phyloP scores from a whole-genome alignment of 2,888 invertebrate species.

The Cosmorhoe ocellata region DNA sequence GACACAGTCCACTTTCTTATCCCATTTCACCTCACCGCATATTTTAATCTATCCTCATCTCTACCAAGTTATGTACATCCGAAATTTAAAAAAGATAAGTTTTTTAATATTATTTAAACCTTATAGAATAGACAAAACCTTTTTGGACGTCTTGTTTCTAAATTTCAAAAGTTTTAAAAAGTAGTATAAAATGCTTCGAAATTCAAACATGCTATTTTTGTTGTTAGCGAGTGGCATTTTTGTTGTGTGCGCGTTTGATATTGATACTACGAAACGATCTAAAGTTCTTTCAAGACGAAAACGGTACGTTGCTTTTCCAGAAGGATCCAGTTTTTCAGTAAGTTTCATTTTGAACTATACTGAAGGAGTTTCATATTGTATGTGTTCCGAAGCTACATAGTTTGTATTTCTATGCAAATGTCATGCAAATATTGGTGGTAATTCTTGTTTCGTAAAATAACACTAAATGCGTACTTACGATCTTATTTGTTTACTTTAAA shows the following conservation, averaged over 20 bases:
- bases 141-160: not conserved
- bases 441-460: too few species aligned
- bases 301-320: slow-evolving; percentile 87
- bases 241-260: slow-evolving; percentile 32
- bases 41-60: slow-evolving; percentile 33
- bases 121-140: not conserved
- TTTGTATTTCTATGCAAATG: slow-evolving; percentile 20
- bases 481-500: slow-evolving; percentile 13
- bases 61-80: slow-evolving; percentile 27
- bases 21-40: slow-evolving; percentile 25
- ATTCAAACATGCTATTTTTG: slow-evolving; percentile 20
- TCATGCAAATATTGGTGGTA: slow-evolving; percentile 17
- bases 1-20: slow-evolving; percentile 37
- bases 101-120: not conserved
- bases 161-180: not conserved
- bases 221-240: slow-evolving; percentile 27
- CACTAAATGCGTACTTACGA: too few species aligned
- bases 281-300: slow-evolving; percentile 80
- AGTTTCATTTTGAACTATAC: slow-evolving; percentile 51
- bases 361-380: slow-evolving; percentile 19
- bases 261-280: slow-evolving; percentile 33
- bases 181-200: slow-evolving; percentile 22
- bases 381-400: slow-evolving; percentile 12
- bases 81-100: slow-evolving; percentile 11
- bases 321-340: slow-evolving; percentile 87